Base-by-base conservation (phyloP, 2,113 vertebrate genomes). In the Leptosomus discolor region DNA sequence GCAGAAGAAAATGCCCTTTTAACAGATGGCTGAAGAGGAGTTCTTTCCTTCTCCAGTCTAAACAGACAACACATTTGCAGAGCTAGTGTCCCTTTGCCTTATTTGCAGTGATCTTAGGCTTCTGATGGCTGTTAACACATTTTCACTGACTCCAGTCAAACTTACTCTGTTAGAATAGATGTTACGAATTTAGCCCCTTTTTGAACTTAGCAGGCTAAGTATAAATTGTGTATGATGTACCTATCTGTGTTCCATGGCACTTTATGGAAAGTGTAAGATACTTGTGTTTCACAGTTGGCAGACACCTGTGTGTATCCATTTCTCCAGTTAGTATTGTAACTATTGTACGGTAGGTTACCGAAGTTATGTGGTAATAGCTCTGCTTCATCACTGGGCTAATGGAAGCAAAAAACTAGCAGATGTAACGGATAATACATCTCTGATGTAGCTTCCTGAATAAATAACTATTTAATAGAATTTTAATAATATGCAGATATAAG, bases 391-490 rank as follows among this genome's bases (percentile, higher is more conserved):
- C 37, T 46, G 29, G 54, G 58, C 43, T 93, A 48, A 67, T 41
- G 56, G 69, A 71, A 92, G 64, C 56, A 64, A 50, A 53, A 64
- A 94, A 91, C 75, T 41, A 87, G 36, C 56, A 86, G 51, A 29
- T 64, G 29, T 68, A 81, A 48, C 2, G 9, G 50, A 14, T 37
- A 70, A 70, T 32, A 56, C 11, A 19, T 61, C 89, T 91, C 79
- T 92, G 73, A n/a, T 81, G 84, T 78, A 63, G 16, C 22, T 60
- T 86, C 45, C 46, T 71, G 36, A 83, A n/a, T 92, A 88, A 92
- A 94, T 71, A 94, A 65, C 29, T 17, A 30, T 86, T 93, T 92
- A 85, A 90, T 73, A 91, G 48, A 75, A 91, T 81, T 84, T 70
- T 95, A 84, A 74, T 81, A 69, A 61, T 48, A 71, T 17, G 37